Conservation (phyloP, 1,140 invertebrate species). For the Psilanteris sp. region DNA sequence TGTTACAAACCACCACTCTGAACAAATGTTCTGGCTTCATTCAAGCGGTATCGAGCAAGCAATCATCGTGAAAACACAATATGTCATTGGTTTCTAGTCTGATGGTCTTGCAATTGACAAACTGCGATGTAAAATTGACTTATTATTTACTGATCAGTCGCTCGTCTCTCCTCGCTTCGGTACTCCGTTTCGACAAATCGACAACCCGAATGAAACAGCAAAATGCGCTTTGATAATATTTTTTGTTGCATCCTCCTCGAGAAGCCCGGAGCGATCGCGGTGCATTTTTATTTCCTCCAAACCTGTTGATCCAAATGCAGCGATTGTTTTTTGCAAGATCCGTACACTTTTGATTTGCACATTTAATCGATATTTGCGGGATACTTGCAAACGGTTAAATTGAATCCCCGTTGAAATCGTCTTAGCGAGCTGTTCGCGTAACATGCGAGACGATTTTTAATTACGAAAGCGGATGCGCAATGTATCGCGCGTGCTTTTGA, state of each 20-base stretch:
- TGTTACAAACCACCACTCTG: constrained; percentile 74
- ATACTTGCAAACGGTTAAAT: too few relatives aligned
- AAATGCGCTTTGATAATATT: too few relatives aligned
- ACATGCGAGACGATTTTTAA: constrained; percentile 7
- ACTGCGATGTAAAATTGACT: constrained; percentile 41
- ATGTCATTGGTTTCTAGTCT: constrained; percentile 67
- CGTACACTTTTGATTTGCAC: too few relatives aligned
- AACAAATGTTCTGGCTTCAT: constrained; percentile 75
- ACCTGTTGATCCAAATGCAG: too few relatives aligned
- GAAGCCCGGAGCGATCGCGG: too few relatives aligned
- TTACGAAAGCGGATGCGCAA: constrained; percentile 16
- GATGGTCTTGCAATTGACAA: constrained; percentile 52
- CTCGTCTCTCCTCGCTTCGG: too few relatives aligned
- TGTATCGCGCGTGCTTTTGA: constrained; percentile 19
- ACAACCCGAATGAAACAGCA: too few relatives aligned
- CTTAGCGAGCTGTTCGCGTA: neutral
- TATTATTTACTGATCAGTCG: constrained; percentile 19
- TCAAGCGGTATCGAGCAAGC: constrained; percentile 68
- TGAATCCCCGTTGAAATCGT: neutral
- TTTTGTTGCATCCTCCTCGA: too few relatives aligned
- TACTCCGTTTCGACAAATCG: too few relatives aligned
- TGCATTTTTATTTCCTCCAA: too few relatives aligned
- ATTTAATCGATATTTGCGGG: too few relatives aligned
- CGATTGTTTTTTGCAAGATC: too few relatives aligned
- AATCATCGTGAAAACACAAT: constrained; percentile 74